These are phyloP conservation scores for Coecobrya sp. DNA, from an alignment of 2,888 invertebrate genomes.

Conservation along the genomic window DNA sequence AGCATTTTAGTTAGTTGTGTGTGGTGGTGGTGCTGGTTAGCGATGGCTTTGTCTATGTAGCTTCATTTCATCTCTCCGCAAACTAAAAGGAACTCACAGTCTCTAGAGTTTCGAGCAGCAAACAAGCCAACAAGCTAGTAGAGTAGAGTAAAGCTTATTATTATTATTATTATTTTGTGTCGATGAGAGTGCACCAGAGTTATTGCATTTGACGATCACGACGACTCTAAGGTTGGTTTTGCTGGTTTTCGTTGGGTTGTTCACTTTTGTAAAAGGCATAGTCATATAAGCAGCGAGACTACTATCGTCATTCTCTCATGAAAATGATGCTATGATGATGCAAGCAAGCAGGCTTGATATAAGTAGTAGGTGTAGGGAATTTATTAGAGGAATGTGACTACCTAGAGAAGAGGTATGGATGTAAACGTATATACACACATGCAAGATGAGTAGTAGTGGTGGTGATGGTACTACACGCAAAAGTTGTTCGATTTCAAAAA, in stretches of 20 bases:
- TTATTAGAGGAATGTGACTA: background rate
- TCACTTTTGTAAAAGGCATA: background rate
- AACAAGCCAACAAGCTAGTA: too few relatives aligned
- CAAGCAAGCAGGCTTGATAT: background rate
- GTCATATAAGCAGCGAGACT: background rate
- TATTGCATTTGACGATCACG: background rate
- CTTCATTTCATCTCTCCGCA: background rate
- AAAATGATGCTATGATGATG: background rate
- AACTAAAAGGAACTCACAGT: too few relatives aligned
- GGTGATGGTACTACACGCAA: too few relatives aligned
- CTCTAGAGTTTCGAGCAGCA: too few relatives aligned
- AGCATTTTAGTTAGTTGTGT: background rate
- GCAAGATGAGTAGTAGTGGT: too few relatives aligned
- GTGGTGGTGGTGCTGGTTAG: constrained; percentile 8
- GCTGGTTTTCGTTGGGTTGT: background rate
- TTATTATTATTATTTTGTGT: too few relatives aligned
- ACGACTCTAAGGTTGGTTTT: background rate
- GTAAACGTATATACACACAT: background rate
- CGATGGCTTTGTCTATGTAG: constrained; percentile 13
- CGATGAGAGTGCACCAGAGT: background rate
- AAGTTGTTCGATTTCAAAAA: background rate
- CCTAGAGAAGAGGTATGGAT: background rate
- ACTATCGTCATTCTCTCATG: background rate
- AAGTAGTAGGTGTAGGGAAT: too few relatives aligned
- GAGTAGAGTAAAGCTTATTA: too few relatives aligned